phyloP scores from a whole-genome alignment of 92 coral and sea anemone genomes.

The Porites divaricata region DNA sequence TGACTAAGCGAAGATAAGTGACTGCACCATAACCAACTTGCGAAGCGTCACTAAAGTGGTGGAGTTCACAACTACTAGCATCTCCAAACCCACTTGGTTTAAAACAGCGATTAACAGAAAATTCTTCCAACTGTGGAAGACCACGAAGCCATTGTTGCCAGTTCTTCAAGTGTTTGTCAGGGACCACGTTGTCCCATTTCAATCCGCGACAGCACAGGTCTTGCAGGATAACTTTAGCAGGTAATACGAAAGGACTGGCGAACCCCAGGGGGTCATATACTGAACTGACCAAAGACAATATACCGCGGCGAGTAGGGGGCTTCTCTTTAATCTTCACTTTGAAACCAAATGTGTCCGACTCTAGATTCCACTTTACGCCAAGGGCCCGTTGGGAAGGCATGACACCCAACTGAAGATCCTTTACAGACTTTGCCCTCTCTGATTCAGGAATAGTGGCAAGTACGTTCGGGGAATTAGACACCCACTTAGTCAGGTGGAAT shows the following conservation, averaged over 20 bases:
- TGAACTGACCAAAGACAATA: neutral
- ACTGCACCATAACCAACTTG: conserved; percentile 45
- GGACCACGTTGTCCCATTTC: conserved; percentile 33
- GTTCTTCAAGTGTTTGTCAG: conserved; percentile 13
- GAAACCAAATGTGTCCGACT: no score
- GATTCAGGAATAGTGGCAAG: conserved; percentile 2
- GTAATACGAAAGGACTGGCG: conserved; percentile 16
- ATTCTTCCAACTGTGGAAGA: neutral
- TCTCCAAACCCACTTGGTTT: conserved; percentile 26
- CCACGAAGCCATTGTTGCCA: conserved; percentile 38
- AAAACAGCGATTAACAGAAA: conserved; percentile 24
- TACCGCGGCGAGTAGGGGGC: neutral
- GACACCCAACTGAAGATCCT: neutral
- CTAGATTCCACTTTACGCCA: neutral
- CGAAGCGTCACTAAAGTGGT: conserved; percentile 39
- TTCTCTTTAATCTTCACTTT: no score
- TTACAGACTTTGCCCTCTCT: neutral
- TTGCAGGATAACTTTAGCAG: no score
- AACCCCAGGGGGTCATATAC: conserved; percentile 21
- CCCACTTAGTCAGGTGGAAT: no score
- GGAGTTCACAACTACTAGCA: conserved; percentile 26
- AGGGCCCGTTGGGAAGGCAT: conserved; percentile 3
- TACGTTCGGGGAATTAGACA: neutral
- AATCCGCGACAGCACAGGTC: conserved; percentile 27
- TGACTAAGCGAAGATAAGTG: conserved; percentile 27